Evolutionary conservation across 1,140 invertebrate genomes (phyloP).

Genomic region (Centruroides vittatus): DNA sequence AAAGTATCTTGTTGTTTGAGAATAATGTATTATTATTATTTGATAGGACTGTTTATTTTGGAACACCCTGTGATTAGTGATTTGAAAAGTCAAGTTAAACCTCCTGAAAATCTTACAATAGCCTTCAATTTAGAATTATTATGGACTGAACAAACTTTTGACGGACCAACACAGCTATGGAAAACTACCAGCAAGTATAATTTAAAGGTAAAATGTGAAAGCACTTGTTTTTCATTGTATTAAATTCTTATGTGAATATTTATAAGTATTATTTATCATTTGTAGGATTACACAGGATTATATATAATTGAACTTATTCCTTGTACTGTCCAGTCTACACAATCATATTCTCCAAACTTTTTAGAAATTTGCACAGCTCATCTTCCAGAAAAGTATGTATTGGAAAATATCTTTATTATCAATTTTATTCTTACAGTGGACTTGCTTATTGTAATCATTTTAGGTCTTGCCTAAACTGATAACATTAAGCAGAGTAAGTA

Average conservation of each 20-base stretch:
- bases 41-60: slow-evolving; percentile 30
- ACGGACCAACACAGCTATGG: slow-evolving; percentile 35
- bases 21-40: too few relatives aligned
- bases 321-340: slow-evolving; percentile 28
- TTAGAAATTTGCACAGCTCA: slow-evolving; percentile 27
- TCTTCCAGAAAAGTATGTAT: slow-evolving; percentile 21
- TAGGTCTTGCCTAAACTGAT: too few relatives aligned
- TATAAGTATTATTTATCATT: neutral
- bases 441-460: too few relatives aligned
- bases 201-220: slow-evolving; percentile 4
- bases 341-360: slow-evolving; percentile 21
- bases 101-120: slow-evolving; percentile 24
- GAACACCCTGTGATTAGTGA: slow-evolving; percentile 25
- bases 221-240: neutral
- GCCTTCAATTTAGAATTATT: slow-evolving; percentile 31
- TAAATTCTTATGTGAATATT: too few relatives aligned
- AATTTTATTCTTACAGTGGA: too few relatives aligned
- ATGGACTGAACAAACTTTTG: slow-evolving; percentile 34
- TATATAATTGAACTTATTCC: slow-evolving; percentile 33
- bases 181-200: slow-evolving; percentile 31
- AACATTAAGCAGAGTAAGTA: too few relatives aligned
- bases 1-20: too few relatives aligned
- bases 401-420: neutral
- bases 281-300: slow-evolving; percentile 31
- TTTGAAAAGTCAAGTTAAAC: slow-evolving; percentile 23